Evolutionary conservation across 2,888 invertebrate genomes (phyloP).

Genomic region (Epinotia nisella): DNA sequence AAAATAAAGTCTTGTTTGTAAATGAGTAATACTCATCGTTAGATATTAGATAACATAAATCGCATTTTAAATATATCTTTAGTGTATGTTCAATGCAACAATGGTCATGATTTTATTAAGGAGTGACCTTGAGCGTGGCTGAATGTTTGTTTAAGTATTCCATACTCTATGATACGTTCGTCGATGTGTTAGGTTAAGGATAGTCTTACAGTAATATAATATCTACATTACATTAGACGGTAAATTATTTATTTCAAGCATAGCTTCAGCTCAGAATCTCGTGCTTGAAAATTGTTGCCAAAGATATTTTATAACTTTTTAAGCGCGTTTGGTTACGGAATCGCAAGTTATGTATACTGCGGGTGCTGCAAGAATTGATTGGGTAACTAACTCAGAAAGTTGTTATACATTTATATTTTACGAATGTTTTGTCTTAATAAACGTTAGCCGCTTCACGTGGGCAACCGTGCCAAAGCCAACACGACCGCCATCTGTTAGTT

Average conservation of each 20-base stretch:
- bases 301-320: slow-evolving; percentile 50
- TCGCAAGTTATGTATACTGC: slow-evolving; percentile 24
- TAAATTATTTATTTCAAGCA: slow-evolving; percentile 43
- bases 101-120: slow-evolving; percentile 45
- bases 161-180: slow-evolving; percentile 60
- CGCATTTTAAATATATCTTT: slow-evolving; percentile 33
- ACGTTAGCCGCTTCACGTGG: slow-evolving; percentile 23
- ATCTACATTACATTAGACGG: slow-evolving; percentile 44
- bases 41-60: slow-evolving; percentile 35
- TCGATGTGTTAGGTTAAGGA: slow-evolving; percentile 67
- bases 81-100: slow-evolving; percentile 30
- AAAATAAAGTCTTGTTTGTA: slow-evolving; percentile 33
- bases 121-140: slow-evolving; percentile 58
- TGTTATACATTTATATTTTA: slow-evolving; percentile 41
- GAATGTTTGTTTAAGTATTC: slow-evolving; percentile 63
- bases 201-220: slow-evolving; percentile 48
- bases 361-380: slow-evolving; percentile 54
- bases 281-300: slow-evolving; percentile 58
- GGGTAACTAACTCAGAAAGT: slow-evolving; percentile 12
- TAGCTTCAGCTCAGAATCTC: slow-evolving; percentile 40
- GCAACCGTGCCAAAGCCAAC: slow-evolving; percentile 40
- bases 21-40: slow-evolving; percentile 31
- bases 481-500: slow-evolving; percentile 5
- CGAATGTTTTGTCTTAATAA: slow-evolving; percentile 49
- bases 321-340: slow-evolving; percentile 49